Conservation (phyloP, 1,140 invertebrate species). For the Muscidifurax raptorellus region DNA sequence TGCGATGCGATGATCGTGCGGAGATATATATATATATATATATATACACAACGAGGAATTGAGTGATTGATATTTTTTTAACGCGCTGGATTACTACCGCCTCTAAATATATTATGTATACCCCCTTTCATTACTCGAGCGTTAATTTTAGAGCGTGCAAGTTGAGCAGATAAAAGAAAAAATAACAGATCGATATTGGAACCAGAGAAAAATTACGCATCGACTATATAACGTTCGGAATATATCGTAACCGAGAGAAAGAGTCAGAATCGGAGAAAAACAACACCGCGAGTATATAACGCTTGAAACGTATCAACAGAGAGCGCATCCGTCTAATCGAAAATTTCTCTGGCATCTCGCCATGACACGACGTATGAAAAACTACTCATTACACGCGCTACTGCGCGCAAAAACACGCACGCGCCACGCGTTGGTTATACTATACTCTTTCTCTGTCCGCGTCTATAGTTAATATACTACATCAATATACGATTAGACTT, state of each 20-base stretch:
- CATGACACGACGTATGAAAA: background rate
- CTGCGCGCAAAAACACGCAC: conserved; percentile 19
- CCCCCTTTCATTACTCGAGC: background rate
- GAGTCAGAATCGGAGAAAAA: background rate
- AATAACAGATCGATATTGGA: background rate
- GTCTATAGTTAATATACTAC: no score
- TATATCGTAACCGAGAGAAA: no score
- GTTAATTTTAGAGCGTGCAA: background rate
- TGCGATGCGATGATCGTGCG: no score
- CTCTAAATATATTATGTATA: background rate
- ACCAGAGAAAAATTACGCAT: background rate
- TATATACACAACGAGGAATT: background rate
- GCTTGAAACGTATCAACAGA: background rate
- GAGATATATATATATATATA: no score
- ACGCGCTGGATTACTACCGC: background rate
- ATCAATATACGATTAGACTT: no score
- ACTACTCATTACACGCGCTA: background rate
- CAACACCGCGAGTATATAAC: background rate
- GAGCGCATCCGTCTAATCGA: background rate
- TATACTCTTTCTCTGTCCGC: background rate
- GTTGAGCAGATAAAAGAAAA: background rate
- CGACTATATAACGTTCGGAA: background rate
- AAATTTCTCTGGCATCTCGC: background rate
- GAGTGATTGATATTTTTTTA: conserved; percentile 10
- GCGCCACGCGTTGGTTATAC: background rate